Base-by-base conservation (phyloP, 1,140 invertebrate species). In the Lordiphosa collinella region DNA sequence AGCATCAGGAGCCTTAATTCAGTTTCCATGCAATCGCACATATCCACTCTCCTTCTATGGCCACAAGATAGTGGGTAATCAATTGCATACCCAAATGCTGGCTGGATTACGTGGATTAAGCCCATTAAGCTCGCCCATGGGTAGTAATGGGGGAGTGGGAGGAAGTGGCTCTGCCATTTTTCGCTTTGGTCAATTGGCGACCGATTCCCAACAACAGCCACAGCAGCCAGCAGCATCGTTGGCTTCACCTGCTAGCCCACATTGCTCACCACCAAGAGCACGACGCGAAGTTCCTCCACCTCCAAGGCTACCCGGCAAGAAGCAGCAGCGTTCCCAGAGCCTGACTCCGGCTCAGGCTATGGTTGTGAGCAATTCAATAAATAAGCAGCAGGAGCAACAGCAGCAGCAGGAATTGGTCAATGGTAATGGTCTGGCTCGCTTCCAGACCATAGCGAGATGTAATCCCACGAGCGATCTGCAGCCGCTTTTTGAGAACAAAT, bases 1-100 rank as follows among this genome's bases (percentile, higher is more conserved):
- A 10, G 93, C 94, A 0, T 97, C 96, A 8, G 96, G 96, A 1
- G 97, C 96, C 0, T 91, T 95, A 37, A 97, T 99, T 38, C 92
- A 92, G 48, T 92, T 91, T 60, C 96, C 96, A 2, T 91, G 92
- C 25, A 94, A 95, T 71, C 91, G 95, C 22, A 90, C 92, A 57
- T 92, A 92, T 88, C 94, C 94, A 0, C 86, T 95, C 5, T 89
- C 88, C 13, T 89, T 88, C 16, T 89, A 89, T 44, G 88, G 88
- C 34, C 88, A 88, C 51, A 89, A 89, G 53, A 89, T 88, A 41
- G 85, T 89, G 16, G 88, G 76, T 4, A 87, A 87, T 61, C 85
- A 82, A 34, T 62, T 88, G 13, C 87, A 89, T 46, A 71, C 67
- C n/a, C 87, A 88, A 38, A 88, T 87, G 84, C 43, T 88, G 43